A percentile compares a stretch with the other conserved stretches of the same genome.
phyloP scores from a whole-genome alignment of 1,140 invertebrate genomes.

The Helicoverpa zea region DNA sequence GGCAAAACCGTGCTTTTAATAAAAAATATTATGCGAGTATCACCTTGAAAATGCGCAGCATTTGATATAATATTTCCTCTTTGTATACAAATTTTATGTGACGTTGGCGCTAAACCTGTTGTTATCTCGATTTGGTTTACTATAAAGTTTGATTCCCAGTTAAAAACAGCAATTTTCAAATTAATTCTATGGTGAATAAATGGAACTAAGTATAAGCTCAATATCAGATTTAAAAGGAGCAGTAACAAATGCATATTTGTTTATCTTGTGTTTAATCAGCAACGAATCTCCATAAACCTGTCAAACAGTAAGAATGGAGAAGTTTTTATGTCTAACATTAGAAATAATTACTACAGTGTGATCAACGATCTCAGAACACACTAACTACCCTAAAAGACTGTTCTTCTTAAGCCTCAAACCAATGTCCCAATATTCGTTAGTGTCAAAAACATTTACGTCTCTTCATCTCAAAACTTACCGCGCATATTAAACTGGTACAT shows the following conservation, averaged over 20 bases:
- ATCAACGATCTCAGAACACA: background rate
- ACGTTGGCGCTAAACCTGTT: background rate
- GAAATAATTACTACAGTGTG: background rate
- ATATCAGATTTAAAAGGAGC: background rate
- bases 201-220: background rate
- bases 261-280: conserved; percentile 14
- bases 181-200: background rate
- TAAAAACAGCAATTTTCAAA: background rate
- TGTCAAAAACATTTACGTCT: background rate
- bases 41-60: conserved; percentile 28
- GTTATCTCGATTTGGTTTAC: background rate
- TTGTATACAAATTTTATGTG: conserved; percentile 16
- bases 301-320: background rate
- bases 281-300: background rate
- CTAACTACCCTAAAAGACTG: background rate
- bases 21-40: conserved; percentile 32
- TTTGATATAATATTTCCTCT: conserved; percentile 7
- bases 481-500: conserved; percentile 6
- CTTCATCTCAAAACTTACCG: conserved; percentile 15
- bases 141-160: background rate
- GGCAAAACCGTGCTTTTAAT: conserved; percentile 42
- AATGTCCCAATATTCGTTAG: background rate
- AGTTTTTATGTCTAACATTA: background rate
- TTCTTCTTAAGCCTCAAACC: background rate
- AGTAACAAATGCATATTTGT: background rate